Evolutionary conservation across 2,888 invertebrate genomes (phyloP), one percentile per base, ranked within the genome.

Genomic region (Aphidius colemani): DNA sequence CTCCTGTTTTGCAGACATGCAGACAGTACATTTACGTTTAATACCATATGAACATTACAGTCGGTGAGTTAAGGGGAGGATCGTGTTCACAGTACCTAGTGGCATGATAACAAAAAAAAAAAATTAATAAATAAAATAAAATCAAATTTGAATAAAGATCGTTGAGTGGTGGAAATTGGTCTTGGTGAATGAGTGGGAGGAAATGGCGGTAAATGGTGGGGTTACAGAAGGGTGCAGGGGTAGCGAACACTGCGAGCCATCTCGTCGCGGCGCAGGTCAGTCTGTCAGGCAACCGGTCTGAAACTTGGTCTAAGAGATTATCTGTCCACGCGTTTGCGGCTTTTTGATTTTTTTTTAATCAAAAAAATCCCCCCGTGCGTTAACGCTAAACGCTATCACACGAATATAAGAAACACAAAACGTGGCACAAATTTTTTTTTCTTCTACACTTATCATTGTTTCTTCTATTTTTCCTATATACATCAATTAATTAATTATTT

Each of bases 201-300:
- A 66, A 66, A 64, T 64, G 53, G 61, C 62, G 72, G 30, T 2
- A 30, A 30, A 30, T 30, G 30, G 30, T 30, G 30, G 30, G 30
- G 30, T 30, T 30, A 30, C 30, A 30, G 5, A 5, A 30, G 30
- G 30, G 30, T 30, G 30, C 30, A 30, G 75, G 74, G 75, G 77
- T 76, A 74, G 72, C 73, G 69, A 74, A 77, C 72, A 76, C 76
- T 76, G 75, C 72, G 74, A 78, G 77, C 75, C 78, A 76, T 78
- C 75, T 76, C 77, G 75, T 75, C 72, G 75, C 75, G 75, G 77
- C 76, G 76, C 77, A 78, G 79, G 80, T 80, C 82, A 81, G 82
- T 81, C 81, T 79, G 78, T 80, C 80, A 78, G 79, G 76, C 80
- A 79, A 78, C 79, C 79, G 81, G 81, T 80, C 78, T 79, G 77